phyloP scores from a whole-genome alignment of 2,113 vertebrate genomes.

The Poicephalus meyeri region DNA sequence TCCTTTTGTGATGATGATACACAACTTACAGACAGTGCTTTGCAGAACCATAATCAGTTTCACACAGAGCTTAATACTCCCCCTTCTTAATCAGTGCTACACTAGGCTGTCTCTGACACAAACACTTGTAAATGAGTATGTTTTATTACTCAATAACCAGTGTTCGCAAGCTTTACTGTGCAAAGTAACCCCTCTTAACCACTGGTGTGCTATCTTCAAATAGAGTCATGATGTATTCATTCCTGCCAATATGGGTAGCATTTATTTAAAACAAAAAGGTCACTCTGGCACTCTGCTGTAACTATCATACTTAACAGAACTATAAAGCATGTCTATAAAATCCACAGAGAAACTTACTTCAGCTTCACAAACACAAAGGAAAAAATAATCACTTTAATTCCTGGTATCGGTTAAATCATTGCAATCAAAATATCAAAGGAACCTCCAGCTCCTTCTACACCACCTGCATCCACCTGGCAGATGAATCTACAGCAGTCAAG shows the following conservation, averaged over 20 bases:
- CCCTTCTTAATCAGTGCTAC: not conserved
- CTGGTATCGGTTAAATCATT: not conserved
- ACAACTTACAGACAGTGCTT: not conserved
- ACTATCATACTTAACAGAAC: not conserved
- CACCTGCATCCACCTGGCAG: not conserved
- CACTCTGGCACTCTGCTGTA: not conserved
- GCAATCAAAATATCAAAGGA: not conserved
- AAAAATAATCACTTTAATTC: not conserved
- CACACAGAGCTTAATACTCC: not conserved
- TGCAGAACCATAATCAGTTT: not conserved
- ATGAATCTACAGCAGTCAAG: not conserved
- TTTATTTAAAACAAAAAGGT: not conserved
- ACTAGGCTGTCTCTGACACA: not conserved
- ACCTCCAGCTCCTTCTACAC: not conserved
- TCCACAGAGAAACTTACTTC: not conserved
- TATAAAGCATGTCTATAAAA: not conserved
- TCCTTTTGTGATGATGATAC: not conserved
- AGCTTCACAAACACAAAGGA: not conserved
- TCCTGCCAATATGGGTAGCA: not conserved
- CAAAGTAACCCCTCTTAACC: not conserved
- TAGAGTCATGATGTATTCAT: not conserved
- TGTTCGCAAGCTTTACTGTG: not conserved
- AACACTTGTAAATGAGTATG: not conserved
- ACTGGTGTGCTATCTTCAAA: not conserved
- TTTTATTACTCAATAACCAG: not conserved